These are phyloP conservation scores for Drosophila tristis DNA, from an alignment of 1,140 invertebrate species.

Conservation along the genomic window DNA sequence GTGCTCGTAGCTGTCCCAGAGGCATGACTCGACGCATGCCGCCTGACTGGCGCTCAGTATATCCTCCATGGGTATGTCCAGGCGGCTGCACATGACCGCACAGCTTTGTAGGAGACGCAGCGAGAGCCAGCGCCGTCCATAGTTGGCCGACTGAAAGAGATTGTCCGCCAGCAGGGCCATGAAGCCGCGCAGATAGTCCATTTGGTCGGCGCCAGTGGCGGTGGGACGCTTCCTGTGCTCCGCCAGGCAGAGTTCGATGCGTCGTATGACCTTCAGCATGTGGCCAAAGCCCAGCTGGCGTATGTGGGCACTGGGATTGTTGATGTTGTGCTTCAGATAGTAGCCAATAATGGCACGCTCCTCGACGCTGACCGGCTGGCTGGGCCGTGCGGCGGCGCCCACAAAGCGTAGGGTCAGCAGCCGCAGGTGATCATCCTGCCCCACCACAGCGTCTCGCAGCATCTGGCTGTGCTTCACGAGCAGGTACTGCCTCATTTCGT, in stretches of 20 bases:
- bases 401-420: conserved; percentile 88
- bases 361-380: conserved; percentile 86
- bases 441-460: conserved; percentile 45
- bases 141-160: conserved; percentile 89
- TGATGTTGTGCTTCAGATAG: conserved; percentile 90
- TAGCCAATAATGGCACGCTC: conserved; percentile 89
- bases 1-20: conserved; percentile 91
- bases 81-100: conserved; percentile 3
- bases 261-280: conserved; percentile 87
- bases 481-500: conserved; percentile 37
- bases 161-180: conserved; percentile 85
- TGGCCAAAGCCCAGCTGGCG: conserved; percentile 86
- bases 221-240: conserved; percentile 36
- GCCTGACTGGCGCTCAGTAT: conserved; percentile 85
- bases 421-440: conserved; percentile 79
- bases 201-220: background rate
- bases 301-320: conserved; percentile 88
- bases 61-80: conserved; percentile 61
- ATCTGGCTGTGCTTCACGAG: conserved; percentile 23
- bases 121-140: conserved; percentile 87
- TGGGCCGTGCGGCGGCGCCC: conserved; percentile 90
- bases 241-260: conserved; percentile 56
- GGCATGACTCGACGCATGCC: conserved; percentile 86
- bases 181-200: conserved; percentile 43
- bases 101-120: conserved; percentile 81